Evolutionary conservation across 2,888 invertebrate species (phyloP).

Genomic region (Orthosia gothica): DNA sequence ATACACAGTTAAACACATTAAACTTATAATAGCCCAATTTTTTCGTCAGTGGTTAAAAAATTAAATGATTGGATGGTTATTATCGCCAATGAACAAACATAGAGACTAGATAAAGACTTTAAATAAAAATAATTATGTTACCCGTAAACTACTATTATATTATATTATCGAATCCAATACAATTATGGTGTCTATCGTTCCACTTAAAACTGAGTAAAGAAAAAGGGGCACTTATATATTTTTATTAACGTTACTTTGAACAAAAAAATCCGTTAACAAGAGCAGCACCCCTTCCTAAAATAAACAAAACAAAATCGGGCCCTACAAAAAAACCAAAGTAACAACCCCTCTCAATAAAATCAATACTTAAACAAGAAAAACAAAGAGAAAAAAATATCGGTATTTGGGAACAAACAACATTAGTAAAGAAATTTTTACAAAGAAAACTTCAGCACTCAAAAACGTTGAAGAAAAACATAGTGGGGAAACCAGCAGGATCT

Average conservation of each 20-base stretch:
- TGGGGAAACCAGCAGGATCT: background rate
- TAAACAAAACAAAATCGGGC: conserved; percentile 17
- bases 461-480: background rate
- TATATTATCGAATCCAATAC: too few species aligned
- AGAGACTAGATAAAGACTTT: too few species aligned
- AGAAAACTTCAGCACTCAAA: conserved; percentile 17
- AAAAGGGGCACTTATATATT: background rate
- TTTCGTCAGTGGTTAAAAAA: too few species aligned
- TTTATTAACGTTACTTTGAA: background rate
- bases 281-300: background rate
- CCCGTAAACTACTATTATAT: too few species aligned
- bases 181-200: too few species aligned
- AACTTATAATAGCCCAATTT: too few species aligned
- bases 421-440: conserved; percentile 24
- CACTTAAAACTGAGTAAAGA: background rate
- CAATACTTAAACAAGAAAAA: conserved; percentile 18
- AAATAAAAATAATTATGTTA: too few species aligned
- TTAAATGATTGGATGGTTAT: too few species aligned
- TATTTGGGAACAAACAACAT: conserved; percentile 16
- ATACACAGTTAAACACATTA: too few species aligned
- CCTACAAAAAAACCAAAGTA: conserved; percentile 3
- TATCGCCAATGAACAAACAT: too few species aligned
- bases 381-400: conserved; percentile 10
- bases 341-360: conserved; percentile 22
- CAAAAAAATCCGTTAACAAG: background rate